Evolutionary conservation across 2,888 invertebrate species (phyloP).

Genomic region (Nematopogon swammerdamellus): DNA sequence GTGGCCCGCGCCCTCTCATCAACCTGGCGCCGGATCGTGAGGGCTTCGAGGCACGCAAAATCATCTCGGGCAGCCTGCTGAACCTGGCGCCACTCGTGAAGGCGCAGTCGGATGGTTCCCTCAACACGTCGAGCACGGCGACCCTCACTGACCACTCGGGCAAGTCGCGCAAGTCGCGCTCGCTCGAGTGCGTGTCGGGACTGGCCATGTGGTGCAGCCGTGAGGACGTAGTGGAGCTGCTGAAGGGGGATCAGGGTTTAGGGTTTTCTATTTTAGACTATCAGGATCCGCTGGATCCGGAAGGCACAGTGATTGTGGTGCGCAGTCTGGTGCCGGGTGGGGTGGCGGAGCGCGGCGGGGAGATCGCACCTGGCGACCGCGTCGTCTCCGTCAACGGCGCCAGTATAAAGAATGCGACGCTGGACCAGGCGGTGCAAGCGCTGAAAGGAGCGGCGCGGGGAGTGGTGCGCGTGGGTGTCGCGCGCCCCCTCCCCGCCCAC

Average conservation of each 20-base stretch:
- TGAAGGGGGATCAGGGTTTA: conserved; percentile 93
- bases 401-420: conserved; percentile 83
- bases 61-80: conserved; percentile 83
- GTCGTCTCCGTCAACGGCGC: conserved; percentile 89
- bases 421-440: conserved; percentile 95
- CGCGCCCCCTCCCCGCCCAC: conserved; percentile 68
- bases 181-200: conserved; percentile 91
- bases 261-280: conserved; percentile 98
- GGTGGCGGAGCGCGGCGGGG: conserved; percentile 92
- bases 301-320: conserved; percentile 95
- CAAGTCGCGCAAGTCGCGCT: conserved; percentile 78
- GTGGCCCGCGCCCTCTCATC: conserved; percentile 67
- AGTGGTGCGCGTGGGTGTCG: conserved; percentile 86
- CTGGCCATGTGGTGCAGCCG: conserved; percentile 97
- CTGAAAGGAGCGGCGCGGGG: conserved; percentile 93
- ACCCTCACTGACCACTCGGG: conserved; percentile 68
- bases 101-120: conserved; percentile 93
- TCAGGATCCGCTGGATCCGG: conserved; percentile 94
- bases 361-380: conserved; percentile 94
- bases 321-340: conserved; percentile 97
- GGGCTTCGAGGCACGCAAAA: conserved; percentile 77
- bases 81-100: conserved; percentile 81
- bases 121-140: conserved; percentile 83
- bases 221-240: conserved; percentile 85
- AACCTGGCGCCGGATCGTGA: conserved; percentile 76